phyloP scores from a whole-genome alignment of 1,140 invertebrate species.

The Bombus balteatus region DNA sequence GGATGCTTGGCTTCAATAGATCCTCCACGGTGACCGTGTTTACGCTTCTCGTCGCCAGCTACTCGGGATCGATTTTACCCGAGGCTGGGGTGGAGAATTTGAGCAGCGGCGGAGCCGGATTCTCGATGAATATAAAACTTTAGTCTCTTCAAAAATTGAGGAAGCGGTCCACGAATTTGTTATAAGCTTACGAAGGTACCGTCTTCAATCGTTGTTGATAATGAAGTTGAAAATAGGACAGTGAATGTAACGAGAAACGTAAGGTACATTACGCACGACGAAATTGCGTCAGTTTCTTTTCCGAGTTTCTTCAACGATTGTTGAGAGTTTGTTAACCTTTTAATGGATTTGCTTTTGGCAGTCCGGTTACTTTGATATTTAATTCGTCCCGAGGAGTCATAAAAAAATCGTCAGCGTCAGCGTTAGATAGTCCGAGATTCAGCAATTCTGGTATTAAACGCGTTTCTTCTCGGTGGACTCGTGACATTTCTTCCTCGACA shows the following conservation, averaged over 20 bases:
- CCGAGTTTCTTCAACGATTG: neutral
- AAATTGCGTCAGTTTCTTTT: neutral
- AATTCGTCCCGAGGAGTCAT: neutral
- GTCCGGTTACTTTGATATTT: neutral
- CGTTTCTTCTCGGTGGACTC: neutral
- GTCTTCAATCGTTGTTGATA: neutral
- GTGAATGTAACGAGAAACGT: neutral
- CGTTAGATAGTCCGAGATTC: neutral
- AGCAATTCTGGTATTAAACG: neutral
- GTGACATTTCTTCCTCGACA: constrained; percentile 8
- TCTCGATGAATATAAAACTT: neutral
- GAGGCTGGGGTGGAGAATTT: neutral
- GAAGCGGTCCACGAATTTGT: neutral
- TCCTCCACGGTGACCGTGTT: constrained; percentile 1
- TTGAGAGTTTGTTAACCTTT: constrained; percentile 2
- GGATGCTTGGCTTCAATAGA: constrained; percentile 7
- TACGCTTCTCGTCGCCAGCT: neutral
- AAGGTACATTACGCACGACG: neutral
- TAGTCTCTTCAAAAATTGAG: neutral
- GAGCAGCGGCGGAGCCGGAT: neutral
- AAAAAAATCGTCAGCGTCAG: neutral
- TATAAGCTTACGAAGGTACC: neutral
- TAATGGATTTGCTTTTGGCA: neutral
- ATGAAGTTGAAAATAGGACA: neutral
- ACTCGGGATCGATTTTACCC: constrained; percentile 16